A percentile compares a stretch with the other conserved stretches of the same genome.
phyloP scores from a whole-genome alignment of 1,140 invertebrate genomes.

The Helicorthomorpha holstii region DNA sequence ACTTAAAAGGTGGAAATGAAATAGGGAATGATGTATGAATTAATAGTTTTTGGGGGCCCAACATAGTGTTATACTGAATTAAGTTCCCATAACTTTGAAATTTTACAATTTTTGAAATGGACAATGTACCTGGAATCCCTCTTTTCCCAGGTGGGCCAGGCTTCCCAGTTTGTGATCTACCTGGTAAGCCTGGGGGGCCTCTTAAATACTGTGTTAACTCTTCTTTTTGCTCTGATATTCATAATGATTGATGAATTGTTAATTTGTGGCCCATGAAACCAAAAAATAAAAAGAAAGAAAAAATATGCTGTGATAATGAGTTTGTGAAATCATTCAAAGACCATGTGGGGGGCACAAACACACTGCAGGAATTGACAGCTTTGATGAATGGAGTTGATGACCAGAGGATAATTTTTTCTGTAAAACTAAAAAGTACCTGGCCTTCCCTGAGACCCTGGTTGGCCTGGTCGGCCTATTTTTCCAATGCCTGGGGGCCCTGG shows the following conservation, averaged over 20 bases:
- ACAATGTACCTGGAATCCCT: conserved; percentile 32
- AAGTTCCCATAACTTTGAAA: too few relatives aligned
- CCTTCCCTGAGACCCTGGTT: conserved; percentile 39
- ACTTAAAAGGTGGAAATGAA: too few relatives aligned
- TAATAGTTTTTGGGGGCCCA: too few relatives aligned
- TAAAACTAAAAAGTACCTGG: conserved; percentile 28
- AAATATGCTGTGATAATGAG: neutral
- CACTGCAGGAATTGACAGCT: too few relatives aligned
- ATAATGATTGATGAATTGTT: neutral
- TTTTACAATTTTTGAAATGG: neutral
- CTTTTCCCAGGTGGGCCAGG: conserved; percentile 23
- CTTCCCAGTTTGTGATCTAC: conserved; percentile 24
- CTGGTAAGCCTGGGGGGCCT: conserved; percentile 32
- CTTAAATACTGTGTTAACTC: conserved; percentile 33
- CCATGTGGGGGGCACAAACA: too few relatives aligned
- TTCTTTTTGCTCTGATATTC: conserved; percentile 29
- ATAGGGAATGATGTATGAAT: too few relatives aligned
- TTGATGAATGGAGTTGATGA: too few relatives aligned
- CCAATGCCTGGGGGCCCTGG: conserved; percentile 40
- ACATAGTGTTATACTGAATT: too few relatives aligned
- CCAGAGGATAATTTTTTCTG: neutral
- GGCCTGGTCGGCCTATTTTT: conserved; percentile 37
- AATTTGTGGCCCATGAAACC: neutral
- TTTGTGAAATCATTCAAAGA: too few relatives aligned
- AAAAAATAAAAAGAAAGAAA: neutral